These are phyloP conservation scores for Tachycineta bicolor DNA, from an alignment of 2,113 vertebrate genomes.

Conservation along the genomic window DNA sequence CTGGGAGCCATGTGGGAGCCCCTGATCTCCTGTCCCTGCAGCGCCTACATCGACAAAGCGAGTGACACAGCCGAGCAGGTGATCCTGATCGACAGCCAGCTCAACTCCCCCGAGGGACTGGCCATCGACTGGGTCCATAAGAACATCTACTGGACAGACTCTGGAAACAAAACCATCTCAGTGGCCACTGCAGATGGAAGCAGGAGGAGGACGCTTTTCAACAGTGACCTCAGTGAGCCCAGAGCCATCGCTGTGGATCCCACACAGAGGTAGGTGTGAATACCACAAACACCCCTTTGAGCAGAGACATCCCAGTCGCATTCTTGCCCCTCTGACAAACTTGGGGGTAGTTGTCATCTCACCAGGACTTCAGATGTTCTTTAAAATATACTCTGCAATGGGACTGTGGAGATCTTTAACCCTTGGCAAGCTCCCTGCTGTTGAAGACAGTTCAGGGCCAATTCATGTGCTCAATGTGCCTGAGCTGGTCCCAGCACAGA, in stretches of 20 bases:
- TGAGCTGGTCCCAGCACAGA: not conserved
- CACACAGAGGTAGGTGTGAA: constrained; percentile 84
- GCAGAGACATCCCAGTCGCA: accelerated
- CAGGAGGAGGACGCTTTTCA: constrained; percentile 89
- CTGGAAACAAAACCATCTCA: constrained; percentile 93
- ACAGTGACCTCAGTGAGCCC: constrained; percentile 88
- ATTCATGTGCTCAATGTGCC: not conserved
- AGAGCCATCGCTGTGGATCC: constrained; percentile 95
- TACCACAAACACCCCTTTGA: not conserved
- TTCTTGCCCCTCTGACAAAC: not conserved
- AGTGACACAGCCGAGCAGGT: constrained; percentile 87
- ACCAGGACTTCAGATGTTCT: not conserved
- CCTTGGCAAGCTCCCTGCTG: not conserved
- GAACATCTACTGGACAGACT: constrained; percentile 99
- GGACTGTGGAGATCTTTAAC: not conserved
- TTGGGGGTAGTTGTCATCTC: not conserved
- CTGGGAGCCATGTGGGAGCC: not conserved
- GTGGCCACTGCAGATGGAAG: constrained; percentile 90
- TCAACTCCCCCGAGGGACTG: constrained; percentile 93
- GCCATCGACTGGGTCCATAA: constrained; percentile 97
- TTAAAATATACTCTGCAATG: not conserved
- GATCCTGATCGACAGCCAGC: constrained; percentile 86
- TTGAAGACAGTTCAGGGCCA: not conserved
- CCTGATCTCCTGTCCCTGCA: constrained; percentile 45
- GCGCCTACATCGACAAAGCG: constrained; percentile 95